Evolutionary conservation across 2,113 vertebrate species (phyloP), one percentile per base, ranked within the genome.

Genomic region (Pyrgilauda ruficollis): DNA sequence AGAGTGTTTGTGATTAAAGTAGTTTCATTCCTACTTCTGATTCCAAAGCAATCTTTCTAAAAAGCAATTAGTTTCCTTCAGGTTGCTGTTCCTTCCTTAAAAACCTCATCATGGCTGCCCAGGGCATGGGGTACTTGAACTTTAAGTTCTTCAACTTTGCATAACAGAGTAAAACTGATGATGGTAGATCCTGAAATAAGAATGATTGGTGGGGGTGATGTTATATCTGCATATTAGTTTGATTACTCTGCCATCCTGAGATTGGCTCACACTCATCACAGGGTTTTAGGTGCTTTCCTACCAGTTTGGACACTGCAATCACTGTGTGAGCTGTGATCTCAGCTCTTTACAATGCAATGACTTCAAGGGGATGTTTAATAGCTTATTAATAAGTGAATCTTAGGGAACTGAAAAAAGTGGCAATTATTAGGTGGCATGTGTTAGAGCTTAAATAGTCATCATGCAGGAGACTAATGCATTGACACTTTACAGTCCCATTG

Each of bases 211-310:
- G 17, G 20, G 47, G 37, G 31, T 93, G 73, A 58, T 1, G 4
- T 49, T 52, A 3, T 14, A 67, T 47, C 41, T 77, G 14, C 47
- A 44, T 76, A 86, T 91, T 67, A 55, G 30, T 56, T 69, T 62
- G 56, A 61, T 62, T 83, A 52, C 44, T 63, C 47, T 84, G 44
- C 64, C 75, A 64, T 53, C 18, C 74, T 49, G 46, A 89, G 58
- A 79, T 12, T 68, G 33, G 22, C 58, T 47, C 2, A 1, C 23
- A 67, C 7, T 16, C 39, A 70, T 47, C 41, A 59, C 47, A 50
- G 41, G 33, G 78, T 92, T 95, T 91, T 89, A 96, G 83, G 79
- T 90, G 79, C 80, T 95, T 96, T 94, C 92, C 90, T 92, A 58
- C n/a, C 13, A 61, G 19, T 86, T 19, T 89, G 80, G 73, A 66